Evolutionary conservation across 2,888 invertebrate species (phyloP).

Genomic region (Ctenicera cuprea): DNA sequence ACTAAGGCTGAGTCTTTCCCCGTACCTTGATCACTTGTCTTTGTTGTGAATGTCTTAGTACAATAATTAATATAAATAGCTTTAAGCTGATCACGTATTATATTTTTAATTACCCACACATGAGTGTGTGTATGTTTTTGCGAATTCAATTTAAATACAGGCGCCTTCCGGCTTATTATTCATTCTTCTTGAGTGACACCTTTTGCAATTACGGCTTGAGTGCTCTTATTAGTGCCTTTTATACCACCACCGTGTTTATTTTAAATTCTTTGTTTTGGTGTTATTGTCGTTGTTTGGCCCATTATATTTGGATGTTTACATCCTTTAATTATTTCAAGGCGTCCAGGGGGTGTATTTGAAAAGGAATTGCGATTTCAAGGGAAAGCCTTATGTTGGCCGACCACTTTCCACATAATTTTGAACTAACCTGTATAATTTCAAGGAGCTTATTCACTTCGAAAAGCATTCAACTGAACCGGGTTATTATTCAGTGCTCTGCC

Average conservation of each 20-base stretch:
- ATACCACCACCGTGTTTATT: not conserved
- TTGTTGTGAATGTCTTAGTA: constrained; percentile 40
- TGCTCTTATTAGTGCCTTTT: constrained; percentile 1
- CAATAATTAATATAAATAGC: constrained; percentile 46
- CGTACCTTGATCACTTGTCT: constrained; percentile 28
- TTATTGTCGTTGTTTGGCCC: not conserved
- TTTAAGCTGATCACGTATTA: constrained; percentile 42
- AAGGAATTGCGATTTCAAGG: too few species aligned
- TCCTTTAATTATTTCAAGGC: too few species aligned
- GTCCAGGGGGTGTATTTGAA: too few species aligned
- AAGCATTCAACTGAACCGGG: constrained; percentile 23
- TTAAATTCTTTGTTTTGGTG: not conserved
- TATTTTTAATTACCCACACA: constrained; percentile 42
- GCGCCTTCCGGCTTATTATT: constrained; percentile 47
- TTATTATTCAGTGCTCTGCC: constrained; percentile 38
- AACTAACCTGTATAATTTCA: too few species aligned
- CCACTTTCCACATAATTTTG: too few species aligned
- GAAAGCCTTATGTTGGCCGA: too few species aligned
- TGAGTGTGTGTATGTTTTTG: constrained; percentile 15
- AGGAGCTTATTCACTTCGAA: constrained; percentile 1
- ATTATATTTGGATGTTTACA: not conserved
- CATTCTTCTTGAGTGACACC: constrained; percentile 33
- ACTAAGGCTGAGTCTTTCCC: constrained; percentile 11
- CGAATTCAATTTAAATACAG: constrained; percentile 28
- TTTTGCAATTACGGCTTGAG: not conserved